Evolutionary conservation across 2,888 invertebrate genomes (phyloP).

Genomic region (Archips xylosteana): DNA sequence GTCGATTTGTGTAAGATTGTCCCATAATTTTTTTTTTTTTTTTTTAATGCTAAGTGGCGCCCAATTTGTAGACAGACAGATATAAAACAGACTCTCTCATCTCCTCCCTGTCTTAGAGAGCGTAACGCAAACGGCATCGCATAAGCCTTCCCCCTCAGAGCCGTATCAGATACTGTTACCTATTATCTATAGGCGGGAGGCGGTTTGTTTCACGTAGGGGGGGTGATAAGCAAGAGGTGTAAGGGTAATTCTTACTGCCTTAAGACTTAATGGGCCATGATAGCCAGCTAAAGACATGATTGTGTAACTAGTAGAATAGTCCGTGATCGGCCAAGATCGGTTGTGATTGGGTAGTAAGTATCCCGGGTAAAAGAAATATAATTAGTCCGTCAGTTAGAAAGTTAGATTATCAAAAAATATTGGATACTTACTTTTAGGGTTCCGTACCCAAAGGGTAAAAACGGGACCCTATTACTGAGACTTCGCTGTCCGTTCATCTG

Average conservation of each 20-base stretch:
- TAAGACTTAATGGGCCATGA: neutral
- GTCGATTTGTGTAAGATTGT: too few relatives aligned
- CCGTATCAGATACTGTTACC: constrained; percentile 41
- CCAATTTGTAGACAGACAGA: too few relatives aligned
- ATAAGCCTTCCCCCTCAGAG: constrained; percentile 34
- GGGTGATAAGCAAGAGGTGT: constrained; percentile 26
- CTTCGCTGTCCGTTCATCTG: too few relatives aligned
- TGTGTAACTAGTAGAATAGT: neutral
- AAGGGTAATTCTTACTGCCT: neutral
- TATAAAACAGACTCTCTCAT: constrained; percentile 9
- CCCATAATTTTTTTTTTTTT: too few relatives aligned
- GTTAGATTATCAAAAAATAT: too few relatives aligned
- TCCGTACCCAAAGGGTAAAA: too few relatives aligned
- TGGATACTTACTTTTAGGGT: too few relatives aligned
- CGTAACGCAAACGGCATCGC: constrained; percentile 31
- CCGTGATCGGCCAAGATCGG: neutral
- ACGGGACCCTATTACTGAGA: too few relatives aligned
- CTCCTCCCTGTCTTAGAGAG: constrained; percentile 1
- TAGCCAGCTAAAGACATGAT: neutral
- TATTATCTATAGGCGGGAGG: constrained; percentile 37
- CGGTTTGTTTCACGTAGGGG: constrained; percentile 27
- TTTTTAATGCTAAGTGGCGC: too few relatives aligned
- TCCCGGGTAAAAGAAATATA: too few relatives aligned
- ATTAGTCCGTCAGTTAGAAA: neutral
- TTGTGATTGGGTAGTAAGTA: neutral